These are phyloP conservation scores for Trematocara stigmaticum DNA, from an alignment of 2,113 vertebrate genomes.

Conservation along the genomic window DNA sequence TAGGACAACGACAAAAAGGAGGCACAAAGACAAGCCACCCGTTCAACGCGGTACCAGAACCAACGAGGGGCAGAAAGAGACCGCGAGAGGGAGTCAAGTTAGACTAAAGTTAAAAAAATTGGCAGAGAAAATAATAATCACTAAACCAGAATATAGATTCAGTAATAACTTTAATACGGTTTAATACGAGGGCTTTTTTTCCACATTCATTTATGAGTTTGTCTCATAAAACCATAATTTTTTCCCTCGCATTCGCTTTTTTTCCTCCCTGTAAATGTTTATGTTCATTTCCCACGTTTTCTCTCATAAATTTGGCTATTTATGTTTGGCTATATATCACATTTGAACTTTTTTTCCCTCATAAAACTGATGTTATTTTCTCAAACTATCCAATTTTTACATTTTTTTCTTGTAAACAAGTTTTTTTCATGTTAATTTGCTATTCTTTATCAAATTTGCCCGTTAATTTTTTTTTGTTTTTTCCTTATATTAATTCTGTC, in stretches of 20 bases:
- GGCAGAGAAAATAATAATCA: background rate
- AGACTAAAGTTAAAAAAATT: background rate
- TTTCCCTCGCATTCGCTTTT: background rate
- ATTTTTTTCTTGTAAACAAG: background rate
- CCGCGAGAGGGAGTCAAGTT: background rate
- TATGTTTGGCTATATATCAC: background rate
- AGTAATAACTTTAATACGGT: background rate
- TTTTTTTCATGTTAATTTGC: background rate
- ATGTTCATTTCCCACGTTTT: background rate
- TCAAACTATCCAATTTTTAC: background rate
- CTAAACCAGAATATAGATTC: background rate
- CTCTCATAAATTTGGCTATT: background rate
- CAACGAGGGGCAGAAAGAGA: background rate
- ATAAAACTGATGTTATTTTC: background rate
- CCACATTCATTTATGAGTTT: background rate
- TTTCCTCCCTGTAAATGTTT: background rate
- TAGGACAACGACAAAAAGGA: background rate
- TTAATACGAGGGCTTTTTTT: background rate
- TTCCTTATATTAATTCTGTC: background rate
- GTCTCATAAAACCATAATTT: background rate
- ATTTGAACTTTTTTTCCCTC: background rate
- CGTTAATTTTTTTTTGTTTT: background rate
- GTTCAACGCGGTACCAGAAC: background rate
- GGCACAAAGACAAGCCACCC: conserved; percentile 2
- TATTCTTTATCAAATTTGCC: background rate